Evolutionary conservation across 2,888 invertebrate genomes (phyloP), one percentile per base, ranked within the genome.

Genomic region (Luffia ferchaultella): DNA sequence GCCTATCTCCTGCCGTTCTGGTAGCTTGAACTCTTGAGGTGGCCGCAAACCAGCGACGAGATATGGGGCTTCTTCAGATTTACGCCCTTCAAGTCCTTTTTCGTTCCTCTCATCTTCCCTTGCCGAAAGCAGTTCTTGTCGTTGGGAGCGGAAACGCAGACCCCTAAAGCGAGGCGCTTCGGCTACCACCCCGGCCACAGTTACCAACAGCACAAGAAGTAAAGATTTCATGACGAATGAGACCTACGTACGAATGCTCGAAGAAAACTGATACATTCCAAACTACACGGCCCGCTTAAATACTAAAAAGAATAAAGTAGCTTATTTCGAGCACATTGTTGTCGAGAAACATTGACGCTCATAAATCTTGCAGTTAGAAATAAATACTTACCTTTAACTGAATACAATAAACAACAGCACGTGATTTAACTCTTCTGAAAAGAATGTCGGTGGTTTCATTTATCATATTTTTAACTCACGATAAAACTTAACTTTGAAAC

Each of bases 141-240:
- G 70, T 69, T 82, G 78, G 56, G 64, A 73, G 53, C 78, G 64
- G 62, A 80, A 76, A 73, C 79, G 76, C 76, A 76, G 77, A 42
- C 76, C 73, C 59, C 68, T 65, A 57, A 71, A 75, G 64, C 83
- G 80, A 75, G 84, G 84, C 20, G 65, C 74, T 56, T 80, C 80
- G 71, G 77, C 77, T 15, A 68, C 49, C 1, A 62, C 75, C 20
- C 65, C 77, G 15, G 69, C 50, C 1, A 61, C 76, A 20, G 65
- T 68, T 9, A 60, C 62, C 41, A 71, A 30, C 44, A 43, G 44
- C 17, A 48, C 20, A 45, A 50, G 17, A 18, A 40, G 30, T 15
- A 46, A 42, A 50, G 42, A 5, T n/a, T 48, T 48, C 48, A 50
- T 50, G 50, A 50, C 50, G 48, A 45, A 17, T 18, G 20, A 42